Evolutionary conservation across 2,113 vertebrate genomes (phyloP).

Genomic region (Gadus chalcogrammus): DNA sequence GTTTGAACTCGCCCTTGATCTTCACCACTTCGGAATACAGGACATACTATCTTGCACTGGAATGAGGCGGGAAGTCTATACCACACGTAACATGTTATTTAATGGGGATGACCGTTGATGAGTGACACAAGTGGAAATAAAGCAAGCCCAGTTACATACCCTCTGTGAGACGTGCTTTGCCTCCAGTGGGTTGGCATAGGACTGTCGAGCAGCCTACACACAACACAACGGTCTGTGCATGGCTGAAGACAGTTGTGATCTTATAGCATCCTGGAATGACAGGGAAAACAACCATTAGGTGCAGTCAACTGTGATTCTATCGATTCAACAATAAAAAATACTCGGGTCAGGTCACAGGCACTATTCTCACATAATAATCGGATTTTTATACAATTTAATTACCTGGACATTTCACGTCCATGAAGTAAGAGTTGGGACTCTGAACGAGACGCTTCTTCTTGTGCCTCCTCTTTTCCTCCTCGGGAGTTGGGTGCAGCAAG

Average conservation of each 20-base stretch:
- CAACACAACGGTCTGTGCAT: conserved; percentile 79
- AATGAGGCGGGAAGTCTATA: conserved; percentile 62
- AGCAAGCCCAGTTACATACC: conserved; percentile 54
- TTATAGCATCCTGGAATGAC: conserved; percentile 75
- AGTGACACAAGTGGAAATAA: not conserved
- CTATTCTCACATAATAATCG: no score
- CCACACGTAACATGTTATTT: not conserved
- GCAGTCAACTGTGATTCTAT: no score
- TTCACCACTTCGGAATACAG: conserved; percentile 70
- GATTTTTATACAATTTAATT: not conserved
- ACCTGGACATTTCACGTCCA: conserved; percentile 92
- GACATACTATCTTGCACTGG: conserved; percentile 62
- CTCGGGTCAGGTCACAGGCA: no score
- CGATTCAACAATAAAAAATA: no score
- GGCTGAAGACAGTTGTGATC: conserved; percentile 82
- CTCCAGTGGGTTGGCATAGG: conserved; percentile 79
- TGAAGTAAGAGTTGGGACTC: conserved; percentile 91
- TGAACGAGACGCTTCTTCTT: conserved; percentile 93
- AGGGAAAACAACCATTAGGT: not conserved
- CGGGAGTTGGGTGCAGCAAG: conserved; percentile 86
- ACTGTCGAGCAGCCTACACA: conserved; percentile 80
- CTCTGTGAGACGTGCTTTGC: conserved; percentile 81
- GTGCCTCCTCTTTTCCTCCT: conserved; percentile 90
- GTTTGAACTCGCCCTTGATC: no score
- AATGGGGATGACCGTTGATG: not conserved